Evolutionary conservation across 2,888 invertebrate genomes (phyloP).

Genomic region (Acanthosepion pharaonis): DNA sequence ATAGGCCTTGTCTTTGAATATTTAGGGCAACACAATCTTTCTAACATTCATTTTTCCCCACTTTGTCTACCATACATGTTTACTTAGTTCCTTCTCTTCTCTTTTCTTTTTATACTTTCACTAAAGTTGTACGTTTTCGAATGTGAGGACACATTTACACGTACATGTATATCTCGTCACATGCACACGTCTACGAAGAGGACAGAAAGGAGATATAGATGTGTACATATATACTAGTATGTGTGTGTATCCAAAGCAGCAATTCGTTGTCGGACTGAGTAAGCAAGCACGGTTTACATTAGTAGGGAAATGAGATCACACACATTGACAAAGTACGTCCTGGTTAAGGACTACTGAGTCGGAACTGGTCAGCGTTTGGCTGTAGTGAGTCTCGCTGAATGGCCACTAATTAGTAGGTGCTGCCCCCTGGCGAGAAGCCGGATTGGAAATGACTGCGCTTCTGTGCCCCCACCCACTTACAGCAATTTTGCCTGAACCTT

Average conservation of each 20-base stretch:
- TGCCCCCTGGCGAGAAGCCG: constrained; percentile 2
- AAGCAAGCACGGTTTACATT: neutral
- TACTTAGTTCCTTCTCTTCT: too few species aligned
- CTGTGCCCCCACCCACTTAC: neutral
- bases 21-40: too few species aligned
- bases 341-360: constrained; percentile 6
- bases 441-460: neutral
- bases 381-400: neutral
- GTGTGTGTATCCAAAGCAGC: neutral
- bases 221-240: neutral
- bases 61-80: too few species aligned
- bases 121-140: too few species aligned
- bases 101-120: too few species aligned
- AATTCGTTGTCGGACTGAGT: neutral
- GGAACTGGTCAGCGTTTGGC: too few species aligned
- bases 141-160: too few species aligned
- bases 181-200: too few species aligned
- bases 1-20: too few species aligned
- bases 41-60: too few species aligned
- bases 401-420: neutral
- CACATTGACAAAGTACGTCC: neutral
- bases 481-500: neutral
- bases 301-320: neutral
- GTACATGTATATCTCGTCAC: too few species aligned
- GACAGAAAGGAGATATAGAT: too few species aligned